phyloP scores from a whole-genome alignment of 2,888 invertebrate species.

The Cybosia mesomella region DNA sequence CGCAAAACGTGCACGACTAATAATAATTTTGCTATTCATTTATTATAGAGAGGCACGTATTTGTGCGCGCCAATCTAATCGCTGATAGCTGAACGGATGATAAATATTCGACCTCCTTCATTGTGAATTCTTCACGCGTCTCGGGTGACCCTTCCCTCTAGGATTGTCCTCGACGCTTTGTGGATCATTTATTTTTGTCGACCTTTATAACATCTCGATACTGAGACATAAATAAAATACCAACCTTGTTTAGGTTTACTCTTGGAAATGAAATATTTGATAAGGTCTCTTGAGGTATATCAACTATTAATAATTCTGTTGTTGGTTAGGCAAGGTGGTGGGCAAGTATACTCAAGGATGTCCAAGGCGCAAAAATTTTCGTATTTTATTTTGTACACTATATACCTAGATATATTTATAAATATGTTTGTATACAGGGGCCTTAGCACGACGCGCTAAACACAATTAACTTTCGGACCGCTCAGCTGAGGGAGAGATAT shows the following conservation, averaged over 20 bases:
- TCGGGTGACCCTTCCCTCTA: conserved; percentile 66
- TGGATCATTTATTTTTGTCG: conserved; percentile 67
- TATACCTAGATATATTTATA: too few relatives aligned
- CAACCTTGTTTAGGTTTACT: conserved; percentile 22
- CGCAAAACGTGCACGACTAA: neutral
- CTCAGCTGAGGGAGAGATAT: too few relatives aligned
- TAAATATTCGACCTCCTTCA: conserved; percentile 65
- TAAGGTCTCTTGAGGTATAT: conserved; percentile 2
- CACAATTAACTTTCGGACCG: too few relatives aligned
- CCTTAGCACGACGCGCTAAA: too few relatives aligned
- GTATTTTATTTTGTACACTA: too few relatives aligned
- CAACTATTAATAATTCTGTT: neutral
- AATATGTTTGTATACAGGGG: too few relatives aligned
- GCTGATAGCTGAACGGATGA: conserved; percentile 59
- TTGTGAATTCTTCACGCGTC: conserved; percentile 70
- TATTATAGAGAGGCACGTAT: conserved; percentile 51
- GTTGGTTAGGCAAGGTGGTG: neutral
- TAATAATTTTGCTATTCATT: conserved; percentile 41
- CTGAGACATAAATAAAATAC: conserved; percentile 58
- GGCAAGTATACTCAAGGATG: too few relatives aligned
- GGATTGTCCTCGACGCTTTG: conserved; percentile 67
- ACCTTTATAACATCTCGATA: conserved; percentile 60
- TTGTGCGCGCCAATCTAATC: conserved; percentile 56
- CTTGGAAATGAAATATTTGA: conserved; percentile 19
- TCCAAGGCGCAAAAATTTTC: too few relatives aligned